Conservation (phyloP, 2,113 vertebrate species). For the Paracanthobrama guichenoti region DNA sequence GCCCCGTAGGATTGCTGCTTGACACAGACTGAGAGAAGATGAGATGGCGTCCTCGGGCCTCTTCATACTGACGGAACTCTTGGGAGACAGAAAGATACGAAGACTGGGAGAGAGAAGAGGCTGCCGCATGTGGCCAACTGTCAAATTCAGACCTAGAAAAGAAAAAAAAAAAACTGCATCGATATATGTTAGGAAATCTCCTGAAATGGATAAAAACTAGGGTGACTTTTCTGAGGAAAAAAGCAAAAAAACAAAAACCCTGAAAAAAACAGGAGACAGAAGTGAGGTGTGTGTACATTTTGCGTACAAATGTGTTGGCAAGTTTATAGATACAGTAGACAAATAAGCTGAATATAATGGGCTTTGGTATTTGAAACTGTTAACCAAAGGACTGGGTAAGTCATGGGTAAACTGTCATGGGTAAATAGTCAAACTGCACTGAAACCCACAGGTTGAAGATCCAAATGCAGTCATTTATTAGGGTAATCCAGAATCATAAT, state of each 20-base stretch:
- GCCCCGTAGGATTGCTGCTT: slow-evolving; percentile 44
- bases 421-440: too few relatives aligned
- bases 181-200: neutral
- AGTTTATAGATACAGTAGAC: neutral
- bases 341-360: neutral
- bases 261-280: neutral
- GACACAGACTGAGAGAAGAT: slow-evolving; percentile 25
- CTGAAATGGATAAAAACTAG: neutral
- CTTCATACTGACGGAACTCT: slow-evolving; percentile 27
- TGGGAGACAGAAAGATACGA: neutral
- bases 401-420: neutral
- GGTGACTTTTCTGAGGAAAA: neutral
- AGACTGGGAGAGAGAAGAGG: slow-evolving; percentile 5
- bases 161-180: neutral
- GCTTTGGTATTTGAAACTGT: neutral
- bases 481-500: too few relatives aligned
- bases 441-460: too few relatives aligned
- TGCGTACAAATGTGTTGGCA: neutral
- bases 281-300: neutral
- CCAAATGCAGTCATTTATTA: too few relatives aligned
- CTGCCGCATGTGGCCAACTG: slow-evolving; percentile 11
- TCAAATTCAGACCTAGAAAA: neutral
- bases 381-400: neutral
- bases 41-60: slow-evolving; percentile 15
- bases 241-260: neutral